Evolutionary conservation across 2,797 vertebrate species (phyloP).

Genomic region (Benthosema pterotum): DNA sequence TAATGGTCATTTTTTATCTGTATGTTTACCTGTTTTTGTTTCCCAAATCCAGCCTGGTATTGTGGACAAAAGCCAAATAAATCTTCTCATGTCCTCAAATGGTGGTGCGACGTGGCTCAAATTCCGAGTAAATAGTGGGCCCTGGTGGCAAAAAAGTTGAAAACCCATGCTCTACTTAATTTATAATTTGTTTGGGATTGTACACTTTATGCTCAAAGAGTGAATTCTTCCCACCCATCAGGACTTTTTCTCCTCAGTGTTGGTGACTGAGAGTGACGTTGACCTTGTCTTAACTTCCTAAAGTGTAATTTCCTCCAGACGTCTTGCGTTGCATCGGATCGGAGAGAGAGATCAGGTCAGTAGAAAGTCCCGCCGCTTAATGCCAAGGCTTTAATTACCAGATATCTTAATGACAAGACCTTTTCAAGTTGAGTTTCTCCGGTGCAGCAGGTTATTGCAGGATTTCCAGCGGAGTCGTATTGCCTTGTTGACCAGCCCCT

Average conservation of each 20-base stretch:
- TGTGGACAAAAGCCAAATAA: too few species aligned
- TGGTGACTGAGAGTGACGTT: background rate
- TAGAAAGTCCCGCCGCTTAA: slow-evolving; percentile 22
- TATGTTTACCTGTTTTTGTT: too few species aligned
- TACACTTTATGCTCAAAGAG: too few species aligned
- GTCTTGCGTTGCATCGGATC: slow-evolving; percentile 53
- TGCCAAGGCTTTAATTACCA: slow-evolving; percentile 8
- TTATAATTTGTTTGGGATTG: background rate
- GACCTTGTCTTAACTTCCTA: slow-evolving; percentile 11
- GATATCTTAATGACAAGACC: slow-evolving; percentile 26
- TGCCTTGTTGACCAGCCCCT: background rate
- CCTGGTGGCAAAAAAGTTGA: too few species aligned
- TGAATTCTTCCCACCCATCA: background rate
- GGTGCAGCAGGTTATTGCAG: background rate
- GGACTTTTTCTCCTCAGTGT: slow-evolving; percentile 14
- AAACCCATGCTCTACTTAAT: slow-evolving; percentile 22
- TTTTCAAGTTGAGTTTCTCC: slow-evolving; percentile 3
- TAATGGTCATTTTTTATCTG: too few species aligned
- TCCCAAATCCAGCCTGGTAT: too few species aligned
- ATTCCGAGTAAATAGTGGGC: too few species aligned
- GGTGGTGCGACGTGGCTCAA: too few species aligned
- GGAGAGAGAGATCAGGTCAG: too few species aligned
- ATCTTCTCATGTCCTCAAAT: too few species aligned
- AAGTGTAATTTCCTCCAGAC: slow-evolving; percentile 28
- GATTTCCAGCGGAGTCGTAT: background rate